A percentile compares a stretch with the other conserved stretches of the same genome.
Conservation (phyloP, 1,140 invertebrate species). For the Trichogramma pretiosum region DNA sequence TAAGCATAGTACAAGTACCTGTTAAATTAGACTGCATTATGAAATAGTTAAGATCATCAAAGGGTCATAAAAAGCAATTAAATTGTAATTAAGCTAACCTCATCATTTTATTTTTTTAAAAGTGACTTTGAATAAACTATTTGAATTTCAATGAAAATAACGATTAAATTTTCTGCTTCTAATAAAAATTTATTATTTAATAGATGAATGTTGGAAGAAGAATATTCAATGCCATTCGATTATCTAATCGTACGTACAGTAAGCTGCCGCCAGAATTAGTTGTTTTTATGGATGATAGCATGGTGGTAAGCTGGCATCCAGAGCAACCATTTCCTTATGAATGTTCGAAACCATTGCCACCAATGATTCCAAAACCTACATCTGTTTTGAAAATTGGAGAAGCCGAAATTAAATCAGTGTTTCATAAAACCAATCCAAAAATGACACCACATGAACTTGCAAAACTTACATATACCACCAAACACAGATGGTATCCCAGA, state of each 20-base stretch:
- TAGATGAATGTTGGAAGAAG: slow-evolving; percentile 9
- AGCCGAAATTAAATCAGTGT: slow-evolving; percentile 54
- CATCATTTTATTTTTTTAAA: too few relatives aligned
- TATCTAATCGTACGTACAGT: slow-evolving; percentile 15
- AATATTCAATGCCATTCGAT: slow-evolving; percentile 2
- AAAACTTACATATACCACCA: slow-evolving; percentile 67
- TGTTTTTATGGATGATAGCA: slow-evolving; percentile 61
- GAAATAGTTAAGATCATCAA: too few relatives aligned
- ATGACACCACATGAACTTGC: slow-evolving; percentile 59
- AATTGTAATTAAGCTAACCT: too few relatives aligned
- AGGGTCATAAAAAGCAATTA: too few relatives aligned
- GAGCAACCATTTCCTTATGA: slow-evolving; percentile 76
- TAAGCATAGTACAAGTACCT: too few relatives aligned
- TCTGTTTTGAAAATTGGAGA: slow-evolving; percentile 57
- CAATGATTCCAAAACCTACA: slow-evolving; percentile 28
- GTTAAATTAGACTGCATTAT: too few relatives aligned
- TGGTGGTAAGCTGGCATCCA: slow-evolving; percentile 80
- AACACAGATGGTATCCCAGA: slow-evolving; percentile 71
- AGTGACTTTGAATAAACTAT: too few relatives aligned
- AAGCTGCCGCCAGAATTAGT: slow-evolving; percentile 45
- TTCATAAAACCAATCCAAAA: slow-evolving; percentile 54
- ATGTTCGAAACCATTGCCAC: slow-evolving; percentile 63
- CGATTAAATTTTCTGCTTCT: neutral
- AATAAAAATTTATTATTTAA: slow-evolving; percentile 1
- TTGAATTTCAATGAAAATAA: neutral